These are phyloP conservation scores for Caenorhabditis parvicauda DNA, from an alignment of 2,888 invertebrate species.

Conservation along the genomic window DNA sequence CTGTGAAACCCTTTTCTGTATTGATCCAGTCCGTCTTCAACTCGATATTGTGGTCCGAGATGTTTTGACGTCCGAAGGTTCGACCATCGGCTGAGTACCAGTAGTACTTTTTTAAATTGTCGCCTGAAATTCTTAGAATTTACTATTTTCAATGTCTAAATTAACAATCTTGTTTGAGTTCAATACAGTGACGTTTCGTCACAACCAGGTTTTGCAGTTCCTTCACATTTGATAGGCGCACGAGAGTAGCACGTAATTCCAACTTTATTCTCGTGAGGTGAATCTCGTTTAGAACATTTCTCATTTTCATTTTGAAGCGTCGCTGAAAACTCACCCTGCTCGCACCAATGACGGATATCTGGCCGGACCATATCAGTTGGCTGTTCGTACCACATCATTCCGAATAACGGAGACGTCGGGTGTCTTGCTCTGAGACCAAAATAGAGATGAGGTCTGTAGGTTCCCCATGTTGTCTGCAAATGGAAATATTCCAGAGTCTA, in stretches of 20 bases:
- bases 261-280: too few relatives aligned
- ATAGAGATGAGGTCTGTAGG: conserved; percentile 83
- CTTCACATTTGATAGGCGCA: too few relatives aligned
- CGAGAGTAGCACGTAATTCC: not conserved
- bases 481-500: too few relatives aligned
- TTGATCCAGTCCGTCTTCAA: conserved; percentile 36
- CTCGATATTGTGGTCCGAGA: conserved; percentile 18
- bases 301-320: too few relatives aligned
- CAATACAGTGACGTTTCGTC: too few relatives aligned
- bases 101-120: conserved; percentile 77
- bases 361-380: conserved; percentile 28
- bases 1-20: conserved; percentile 18
- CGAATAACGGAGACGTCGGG: conserved; percentile 83
- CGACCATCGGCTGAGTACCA: conserved; percentile 92
- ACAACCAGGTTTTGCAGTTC: too few relatives aligned
- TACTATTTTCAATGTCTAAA: not conserved
- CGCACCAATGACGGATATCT: conserved; percentile 79
- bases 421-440: conserved; percentile 87
- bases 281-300: too few relatives aligned
- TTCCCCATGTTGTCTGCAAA: conserved; percentile 74
- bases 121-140: conserved; percentile 66
- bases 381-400: conserved; percentile 75
- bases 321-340: conserved; percentile 70
- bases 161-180: too few relatives aligned
- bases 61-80: conserved; percentile 81